Conservation (phyloP, 1,140 invertebrate genomes). For the Tetramorium alpestre region DNA sequence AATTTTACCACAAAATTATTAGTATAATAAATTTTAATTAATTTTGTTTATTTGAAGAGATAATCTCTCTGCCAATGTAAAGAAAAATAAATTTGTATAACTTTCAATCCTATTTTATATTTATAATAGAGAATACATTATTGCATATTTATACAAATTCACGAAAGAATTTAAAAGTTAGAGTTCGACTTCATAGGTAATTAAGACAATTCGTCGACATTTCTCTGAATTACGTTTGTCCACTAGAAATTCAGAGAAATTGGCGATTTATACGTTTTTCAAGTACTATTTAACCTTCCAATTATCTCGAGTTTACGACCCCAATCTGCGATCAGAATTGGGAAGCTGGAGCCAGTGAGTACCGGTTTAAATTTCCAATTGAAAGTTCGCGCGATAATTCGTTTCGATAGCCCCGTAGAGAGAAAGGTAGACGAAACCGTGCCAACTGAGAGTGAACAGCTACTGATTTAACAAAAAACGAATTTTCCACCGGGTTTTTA, state of each 20-base stretch:
- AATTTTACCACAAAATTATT: not conserved
- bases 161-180: not conserved
- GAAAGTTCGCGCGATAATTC: slow-evolving; percentile 74
- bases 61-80: not conserved
- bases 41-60: not conserved
- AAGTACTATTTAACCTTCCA: slow-evolving; percentile 69
- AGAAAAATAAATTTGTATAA: not conserved
- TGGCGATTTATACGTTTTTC: slow-evolving; percentile 45
- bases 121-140: not conserved
- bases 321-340: slow-evolving; percentile 63
- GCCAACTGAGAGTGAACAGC: slow-evolving; percentile 54
- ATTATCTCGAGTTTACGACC: slow-evolving; percentile 67
- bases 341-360: slow-evolving; percentile 66
- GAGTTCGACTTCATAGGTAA: slow-evolving; percentile 9
- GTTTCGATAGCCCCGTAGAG: slow-evolving; percentile 57
- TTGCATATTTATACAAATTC: not conserved
- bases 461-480: slow-evolving; percentile 57
- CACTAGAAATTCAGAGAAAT: not conserved
- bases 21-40: not conserved
- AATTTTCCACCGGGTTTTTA: not conserved
- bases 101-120: not conserved
- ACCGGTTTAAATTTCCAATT: slow-evolving; percentile 74
- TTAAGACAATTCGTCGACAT: slow-evolving; percentile 31
- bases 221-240: slow-evolving; percentile 3
- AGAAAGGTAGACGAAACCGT: slow-evolving; percentile 36